Percentiles rank a stretch among this genome's conserved stretches.
Conservation (phyloP, 2,797 vertebrate genomes). For the Tenualosa thibaudeaui region DNA sequence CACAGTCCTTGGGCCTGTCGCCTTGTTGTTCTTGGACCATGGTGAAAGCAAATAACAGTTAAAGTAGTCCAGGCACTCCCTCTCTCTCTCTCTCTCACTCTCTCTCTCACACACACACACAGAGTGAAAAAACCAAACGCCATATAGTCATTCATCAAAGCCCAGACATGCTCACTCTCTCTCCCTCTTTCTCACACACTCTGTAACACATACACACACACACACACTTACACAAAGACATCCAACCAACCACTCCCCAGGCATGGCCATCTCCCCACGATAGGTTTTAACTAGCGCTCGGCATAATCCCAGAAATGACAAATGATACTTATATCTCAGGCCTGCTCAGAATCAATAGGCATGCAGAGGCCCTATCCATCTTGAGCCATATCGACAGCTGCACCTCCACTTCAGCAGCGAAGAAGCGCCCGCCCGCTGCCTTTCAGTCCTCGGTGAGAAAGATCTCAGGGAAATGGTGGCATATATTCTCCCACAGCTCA, state of each 20-base stretch:
- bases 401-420: slow-evolving; percentile 63
- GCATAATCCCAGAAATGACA: slow-evolving; percentile 99
- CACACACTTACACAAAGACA: slow-evolving; percentile 65
- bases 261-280: slow-evolving; percentile 85
- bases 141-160: slow-evolving; percentile 94
- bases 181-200: slow-evolving; percentile 49
- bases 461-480: slow-evolving; percentile 44
- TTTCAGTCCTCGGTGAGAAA: slow-evolving; percentile 61
- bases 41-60: slow-evolving; percentile 96
- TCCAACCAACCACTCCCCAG: slow-evolving; percentile 69
- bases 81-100: slow-evolving; percentile 52
- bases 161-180: slow-evolving; percentile 81
- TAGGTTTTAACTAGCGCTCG: slow-evolving; percentile 94
- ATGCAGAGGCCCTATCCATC: slow-evolving; percentile 90
- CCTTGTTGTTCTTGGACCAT: slow-evolving; percentile 96
- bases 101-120: not conserved
- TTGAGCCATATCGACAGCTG: slow-evolving; percentile 87
- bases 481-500: slow-evolving; percentile 34
- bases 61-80: slow-evolving; percentile 72
- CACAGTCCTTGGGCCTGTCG: slow-evolving; percentile 82
- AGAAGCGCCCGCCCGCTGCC: slow-evolving; percentile 72
- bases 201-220: slow-evolving; percentile 69
- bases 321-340: slow-evolving; percentile 90
- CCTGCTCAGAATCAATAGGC: slow-evolving; percentile 93
- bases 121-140: slow-evolving; percentile 82